These are phyloP conservation scores for Sebastes vulpes DNA, from an alignment of 2,797 vertebrate species.

Conservation along the genomic window DNA sequence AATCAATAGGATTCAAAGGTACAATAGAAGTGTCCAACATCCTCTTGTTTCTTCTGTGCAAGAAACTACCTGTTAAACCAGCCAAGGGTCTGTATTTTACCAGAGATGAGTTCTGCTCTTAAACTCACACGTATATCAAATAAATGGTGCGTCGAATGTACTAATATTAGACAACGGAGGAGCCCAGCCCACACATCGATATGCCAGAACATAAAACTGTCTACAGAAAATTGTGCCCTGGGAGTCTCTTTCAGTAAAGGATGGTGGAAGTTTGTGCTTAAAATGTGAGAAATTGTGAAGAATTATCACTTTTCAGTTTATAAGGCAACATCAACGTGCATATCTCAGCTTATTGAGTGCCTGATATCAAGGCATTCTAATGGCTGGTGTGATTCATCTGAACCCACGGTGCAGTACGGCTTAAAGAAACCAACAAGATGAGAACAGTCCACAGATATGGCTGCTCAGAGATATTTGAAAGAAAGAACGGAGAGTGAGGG, in stretches of 20 bases:
- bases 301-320: not conserved
- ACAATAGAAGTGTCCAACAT: too few relatives aligned
- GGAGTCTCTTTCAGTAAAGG: not conserved
- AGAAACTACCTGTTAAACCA: not conserved
- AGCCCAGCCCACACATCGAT: slow-evolving; percentile 23
- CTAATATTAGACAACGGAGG: slow-evolving; percentile 10
- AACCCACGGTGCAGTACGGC: not conserved
- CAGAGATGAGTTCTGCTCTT: not conserved
- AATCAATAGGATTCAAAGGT: not conserved
- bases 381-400: not conserved
- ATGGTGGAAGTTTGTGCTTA: not conserved
- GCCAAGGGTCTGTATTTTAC: not conserved
- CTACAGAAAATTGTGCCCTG: not conserved
- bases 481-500: not conserved
- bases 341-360: not conserved
- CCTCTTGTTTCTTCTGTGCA: not conserved
- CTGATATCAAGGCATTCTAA: not conserved
- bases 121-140: slow-evolving; percentile 5
- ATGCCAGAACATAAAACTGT: slow-evolving; percentile 15
- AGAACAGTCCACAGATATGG: not conserved
- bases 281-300: not conserved
- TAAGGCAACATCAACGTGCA: not conserved
- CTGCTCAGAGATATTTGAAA: not conserved
- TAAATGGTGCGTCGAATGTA: not conserved
- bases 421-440: not conserved